Conservation (phyloP, 2,888 invertebrate species). For the Leptinotarsa tumamoca region DNA sequence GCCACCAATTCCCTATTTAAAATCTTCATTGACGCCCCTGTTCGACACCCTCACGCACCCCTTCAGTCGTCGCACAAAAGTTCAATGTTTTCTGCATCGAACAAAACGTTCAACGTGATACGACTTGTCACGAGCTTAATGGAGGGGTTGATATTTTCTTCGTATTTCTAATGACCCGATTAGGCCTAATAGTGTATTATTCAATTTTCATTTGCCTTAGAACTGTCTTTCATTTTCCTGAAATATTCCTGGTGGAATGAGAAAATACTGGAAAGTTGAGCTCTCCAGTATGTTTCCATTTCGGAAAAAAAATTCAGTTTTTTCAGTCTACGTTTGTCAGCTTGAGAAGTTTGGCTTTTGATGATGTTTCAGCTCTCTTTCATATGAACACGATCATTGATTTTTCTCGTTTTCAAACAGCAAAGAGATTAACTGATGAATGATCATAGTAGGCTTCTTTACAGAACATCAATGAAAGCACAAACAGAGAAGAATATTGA, state of each 20-base stretch:
- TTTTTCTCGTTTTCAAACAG: no score
- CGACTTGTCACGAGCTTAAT: constrained; percentile 53
- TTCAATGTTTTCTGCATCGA: constrained; percentile 32
- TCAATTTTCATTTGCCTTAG: constrained; percentile 39
- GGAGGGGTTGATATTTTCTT: constrained; percentile 52
- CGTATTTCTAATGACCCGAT: constrained; percentile 44
- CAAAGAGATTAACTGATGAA: no score
- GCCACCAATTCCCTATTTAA: neutral
- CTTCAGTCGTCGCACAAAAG: constrained; percentile 5
- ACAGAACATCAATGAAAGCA: no score
- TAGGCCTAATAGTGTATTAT: constrained; percentile 44
- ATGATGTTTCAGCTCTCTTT: no score
- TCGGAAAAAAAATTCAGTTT: no score
- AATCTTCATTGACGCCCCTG: neutral
- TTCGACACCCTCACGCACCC: constrained; percentile 14
- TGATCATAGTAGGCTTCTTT: no score
- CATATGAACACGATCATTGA: no score
- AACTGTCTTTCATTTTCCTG: constrained; percentile 27
- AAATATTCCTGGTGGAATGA: neutral
- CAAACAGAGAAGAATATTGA: no score
- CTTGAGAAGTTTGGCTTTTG: no score
- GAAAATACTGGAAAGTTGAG: no score
- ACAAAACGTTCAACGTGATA: constrained; percentile 51
- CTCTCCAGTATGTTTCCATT: no score
- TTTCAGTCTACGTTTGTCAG: no score